Evolutionary conservation across 2,113 vertebrate species (phyloP).

Genomic region (Cricetomys ansorgei): DNA sequence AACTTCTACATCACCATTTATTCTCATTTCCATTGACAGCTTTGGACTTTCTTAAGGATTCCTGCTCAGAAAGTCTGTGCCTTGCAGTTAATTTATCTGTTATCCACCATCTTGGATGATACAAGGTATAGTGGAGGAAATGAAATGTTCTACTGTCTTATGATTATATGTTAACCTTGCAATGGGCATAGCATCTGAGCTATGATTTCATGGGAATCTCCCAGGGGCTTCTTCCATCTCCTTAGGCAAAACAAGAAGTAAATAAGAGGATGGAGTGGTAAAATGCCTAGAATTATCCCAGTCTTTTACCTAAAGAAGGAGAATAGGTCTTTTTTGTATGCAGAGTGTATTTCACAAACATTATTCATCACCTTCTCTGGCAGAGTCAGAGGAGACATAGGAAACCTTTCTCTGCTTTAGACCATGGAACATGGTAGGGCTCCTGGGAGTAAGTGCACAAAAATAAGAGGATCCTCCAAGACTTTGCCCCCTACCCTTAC

Average conservation of each 20-base stretch:
- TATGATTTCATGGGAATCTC: background rate
- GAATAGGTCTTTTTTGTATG: background rate
- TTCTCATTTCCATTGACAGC: background rate
- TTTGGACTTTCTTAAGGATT: background rate
- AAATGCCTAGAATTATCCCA: no score
- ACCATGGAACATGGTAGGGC: background rate
- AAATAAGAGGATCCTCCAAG: background rate
- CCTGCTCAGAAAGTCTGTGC: no score
- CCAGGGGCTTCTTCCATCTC: background rate
- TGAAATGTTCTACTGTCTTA: background rate
- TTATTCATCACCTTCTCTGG: background rate
- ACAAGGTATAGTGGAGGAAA: background rate
- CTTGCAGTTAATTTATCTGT: background rate
- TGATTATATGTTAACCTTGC: background rate
- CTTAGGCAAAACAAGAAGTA: background rate
- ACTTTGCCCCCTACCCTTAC: background rate
- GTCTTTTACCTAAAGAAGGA: background rate
- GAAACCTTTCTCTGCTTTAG: background rate
- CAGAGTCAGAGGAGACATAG: background rate
- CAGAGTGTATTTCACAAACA: background rate
- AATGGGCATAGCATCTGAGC: background rate
- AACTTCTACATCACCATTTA: no score
- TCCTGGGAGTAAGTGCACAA: background rate
- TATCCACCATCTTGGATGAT: no score
- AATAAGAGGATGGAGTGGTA: accelerated